phyloP scores from a whole-genome alignment of 30 jellyfish, hydroid and myxozoan genomes.

The Pelagia noctiluca region DNA sequence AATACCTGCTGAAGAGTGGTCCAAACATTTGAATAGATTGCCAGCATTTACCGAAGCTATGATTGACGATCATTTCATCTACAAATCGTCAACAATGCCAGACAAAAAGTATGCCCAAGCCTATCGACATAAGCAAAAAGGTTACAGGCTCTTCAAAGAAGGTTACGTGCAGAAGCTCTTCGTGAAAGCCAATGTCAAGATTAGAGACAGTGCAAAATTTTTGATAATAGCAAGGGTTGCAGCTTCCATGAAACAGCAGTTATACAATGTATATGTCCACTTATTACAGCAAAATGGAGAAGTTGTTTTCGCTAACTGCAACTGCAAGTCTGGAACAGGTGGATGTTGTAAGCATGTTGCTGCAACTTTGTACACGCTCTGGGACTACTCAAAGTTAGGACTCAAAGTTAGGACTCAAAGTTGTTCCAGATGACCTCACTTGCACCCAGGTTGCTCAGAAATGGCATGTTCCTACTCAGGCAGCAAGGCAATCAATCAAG shows the following conservation, averaged over 20 bases:
- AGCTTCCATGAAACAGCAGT: slow-evolving; percentile 47
- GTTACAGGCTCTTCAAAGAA: slow-evolving; percentile 31
- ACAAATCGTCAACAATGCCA: neutral
- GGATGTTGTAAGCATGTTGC: slow-evolving; percentile 78
- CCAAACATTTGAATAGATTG: neutral
- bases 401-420: neutral
- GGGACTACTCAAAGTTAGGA: slow-evolving; percentile 35
- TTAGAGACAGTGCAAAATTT: neutral
- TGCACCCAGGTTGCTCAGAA: slow-evolving; percentile 63
- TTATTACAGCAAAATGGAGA: slow-evolving; percentile 24
- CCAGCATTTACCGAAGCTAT: slow-evolving; percentile 10
- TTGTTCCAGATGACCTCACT: slow-evolving; percentile 32
- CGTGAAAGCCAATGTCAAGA: slow-evolving; percentile 23
- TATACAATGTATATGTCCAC: slow-evolving; percentile 27
- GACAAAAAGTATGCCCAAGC: slow-evolving; percentile 10
- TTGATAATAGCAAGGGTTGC: slow-evolving; percentile 56
- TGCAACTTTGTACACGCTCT: slow-evolving; percentile 34
- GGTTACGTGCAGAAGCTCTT: slow-evolving; percentile 33
- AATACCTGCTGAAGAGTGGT: neutral
- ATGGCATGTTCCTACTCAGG: slow-evolving; percentile 22
- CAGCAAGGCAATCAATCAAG: slow-evolving; percentile 9
- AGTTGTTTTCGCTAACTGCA: slow-evolving; percentile 25
- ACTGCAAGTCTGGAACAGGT: slow-evolving; percentile 71
- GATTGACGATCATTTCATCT: slow-evolving; percentile 2
- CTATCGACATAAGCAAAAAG: neutral